These are phyloP conservation scores for Vulpes vulpes DNA, from an alignment of 2,113 vertebrate species.

Conservation along the genomic window DNA sequence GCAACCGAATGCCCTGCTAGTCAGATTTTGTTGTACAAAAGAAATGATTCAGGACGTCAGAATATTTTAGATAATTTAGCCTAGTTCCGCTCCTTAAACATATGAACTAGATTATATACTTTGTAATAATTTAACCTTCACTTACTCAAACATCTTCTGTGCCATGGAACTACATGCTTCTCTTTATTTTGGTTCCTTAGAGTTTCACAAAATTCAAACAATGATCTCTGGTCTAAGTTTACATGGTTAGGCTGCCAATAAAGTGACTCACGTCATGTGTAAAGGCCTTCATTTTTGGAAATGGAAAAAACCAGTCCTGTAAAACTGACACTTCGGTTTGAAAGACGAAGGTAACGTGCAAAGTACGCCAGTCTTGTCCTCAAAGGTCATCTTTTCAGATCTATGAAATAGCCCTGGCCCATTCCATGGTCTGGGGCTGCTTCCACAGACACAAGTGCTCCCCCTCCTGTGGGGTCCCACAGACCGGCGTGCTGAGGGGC, in stretches of 20 bases:
- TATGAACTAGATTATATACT: conserved; percentile 65
- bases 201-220: conserved; percentile 47
- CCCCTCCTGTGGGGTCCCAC: neutral
- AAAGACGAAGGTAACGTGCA: conserved; percentile 18
- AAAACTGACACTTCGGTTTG: neutral
- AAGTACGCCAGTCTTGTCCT: neutral
- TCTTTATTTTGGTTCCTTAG: conserved; percentile 55
- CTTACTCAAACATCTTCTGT: conserved; percentile 60
- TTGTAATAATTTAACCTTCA: conserved; percentile 70
- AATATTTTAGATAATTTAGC: conserved; percentile 75
- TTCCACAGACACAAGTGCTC: neutral
- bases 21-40: conserved; percentile 55
- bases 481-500: rapidly evolving
- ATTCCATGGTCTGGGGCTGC: neutral
- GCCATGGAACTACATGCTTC: neutral
- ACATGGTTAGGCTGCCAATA: conserved; percentile 6
- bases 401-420: neutral
- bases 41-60: conserved; percentile 57
- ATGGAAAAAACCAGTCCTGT: conserved; percentile 15
- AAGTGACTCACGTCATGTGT: conserved; percentile 12
- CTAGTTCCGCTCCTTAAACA: conserved; percentile 71
- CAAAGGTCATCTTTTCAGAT: neutral
- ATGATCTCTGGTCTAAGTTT: conserved; percentile 16
- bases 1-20: neutral
- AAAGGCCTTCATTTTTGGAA: conserved; percentile 59